Percentiles rank a stretch among this genome's conserved stretches.
Conservation (phyloP, 2,888 invertebrate species). For the Vesta saturnalis region DNA sequence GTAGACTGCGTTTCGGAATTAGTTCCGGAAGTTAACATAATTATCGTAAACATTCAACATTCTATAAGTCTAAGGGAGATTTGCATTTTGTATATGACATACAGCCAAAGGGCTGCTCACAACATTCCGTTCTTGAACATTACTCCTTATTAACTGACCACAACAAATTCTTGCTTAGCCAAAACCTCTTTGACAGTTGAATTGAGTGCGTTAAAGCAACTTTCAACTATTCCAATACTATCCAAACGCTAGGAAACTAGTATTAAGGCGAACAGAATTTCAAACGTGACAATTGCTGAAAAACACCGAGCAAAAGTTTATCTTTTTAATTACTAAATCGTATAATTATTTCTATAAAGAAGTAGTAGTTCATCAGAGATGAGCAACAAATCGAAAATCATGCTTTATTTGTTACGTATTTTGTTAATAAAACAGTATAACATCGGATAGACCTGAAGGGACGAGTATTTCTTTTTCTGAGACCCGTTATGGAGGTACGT, state of each 20-base stretch:
- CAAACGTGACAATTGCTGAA: conserved; percentile 33
- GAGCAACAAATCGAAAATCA: too few relatives aligned
- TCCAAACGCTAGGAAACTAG: neutral
- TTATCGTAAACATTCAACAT: conserved; percentile 17
- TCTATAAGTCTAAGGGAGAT: conserved; percentile 8
- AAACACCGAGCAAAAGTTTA: too few relatives aligned
- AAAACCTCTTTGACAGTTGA: conserved; percentile 38
- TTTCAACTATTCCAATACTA: conserved; percentile 43
- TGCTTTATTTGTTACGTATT: too few relatives aligned
- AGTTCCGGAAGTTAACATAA: neutral
- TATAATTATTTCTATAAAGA: too few relatives aligned
- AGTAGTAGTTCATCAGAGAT: too few relatives aligned
- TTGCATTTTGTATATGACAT: conserved; percentile 21
- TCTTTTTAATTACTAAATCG: too few relatives aligned
- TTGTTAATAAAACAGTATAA: too few relatives aligned
- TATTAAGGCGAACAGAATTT: conserved; percentile 19
- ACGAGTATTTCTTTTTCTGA: too few relatives aligned
- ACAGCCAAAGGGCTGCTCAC: conserved; percentile 18
- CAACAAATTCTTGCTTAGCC: conserved; percentile 31
- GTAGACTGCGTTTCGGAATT: too few relatives aligned
- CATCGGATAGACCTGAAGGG: too few relatives aligned
- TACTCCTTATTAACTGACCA: conserved; percentile 34
- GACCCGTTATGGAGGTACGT: too few relatives aligned
- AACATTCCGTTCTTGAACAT: conserved; percentile 6
- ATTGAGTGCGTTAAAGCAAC: conserved; percentile 37